Base-by-base conservation (phyloP, 2,113 vertebrate genomes). In the Chascanopsetta lugubris region DNA sequence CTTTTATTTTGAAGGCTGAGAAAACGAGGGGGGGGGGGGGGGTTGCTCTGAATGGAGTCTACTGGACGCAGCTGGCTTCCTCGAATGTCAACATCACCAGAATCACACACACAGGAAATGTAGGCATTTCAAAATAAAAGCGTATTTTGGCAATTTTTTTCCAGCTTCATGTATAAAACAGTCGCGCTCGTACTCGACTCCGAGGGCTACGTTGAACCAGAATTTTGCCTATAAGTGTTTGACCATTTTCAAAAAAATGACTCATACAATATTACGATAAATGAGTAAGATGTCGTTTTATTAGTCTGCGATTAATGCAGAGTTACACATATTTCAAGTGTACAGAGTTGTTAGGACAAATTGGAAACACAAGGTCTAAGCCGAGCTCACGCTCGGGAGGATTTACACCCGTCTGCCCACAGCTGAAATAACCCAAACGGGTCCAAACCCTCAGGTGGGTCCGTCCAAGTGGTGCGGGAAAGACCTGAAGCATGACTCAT, bases 341-440 rank as follows among this genome's bases (percentile, higher is more conserved):
- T 43, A 34, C 20, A 17, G 43, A 67, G 59, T 82, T 45, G 64
- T 77, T 40, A 78, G 80, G 54, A 61, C 42, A 80, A 82, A 85
- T 40, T 78, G 65, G 60, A 81, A 84, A 69, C 75, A 82, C 64
- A 85, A 70, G 75, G 34, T 38, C 34, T 38, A 82, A 76, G 58
- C 47, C 57, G 70, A 59, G 38, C 65, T 81, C 20, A 49, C 4
- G 50, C 58, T 75, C 43, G 13, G n/a, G 49, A 82, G 82, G 85
- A 84, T 87, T 82, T 84, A 82, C 77, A 86, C 79, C 60, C 50
- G 67, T 81, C 80, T 78, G 67, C 76, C 46, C 80, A 66, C 87
- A 89, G 84, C 87, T 89, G 77, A 79, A 90, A 88, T 69, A 87
- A 89, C 79, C 69, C 57, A 38, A 46, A 68, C 38, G 20, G 64